Base-by-base conservation (phyloP, 2,888 invertebrate genomes). In the Branchipolynoe longqiensis region DNA sequence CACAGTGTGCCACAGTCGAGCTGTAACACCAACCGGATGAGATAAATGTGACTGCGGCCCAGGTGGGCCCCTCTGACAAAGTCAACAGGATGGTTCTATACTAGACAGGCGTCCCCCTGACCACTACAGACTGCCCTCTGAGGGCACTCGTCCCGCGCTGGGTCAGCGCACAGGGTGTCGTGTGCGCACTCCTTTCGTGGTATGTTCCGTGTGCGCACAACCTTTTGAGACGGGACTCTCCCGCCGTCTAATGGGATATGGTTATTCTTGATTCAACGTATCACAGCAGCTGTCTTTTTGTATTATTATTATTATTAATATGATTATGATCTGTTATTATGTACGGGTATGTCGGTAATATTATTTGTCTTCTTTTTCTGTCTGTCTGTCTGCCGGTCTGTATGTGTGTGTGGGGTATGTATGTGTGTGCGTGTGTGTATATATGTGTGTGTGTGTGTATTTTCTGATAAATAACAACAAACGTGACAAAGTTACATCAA, bases 261-360 rank as follows among this genome's bases (percentile, higher is more conserved):
- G 78, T 78, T 78, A 38, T 33, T 41, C 78, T 78, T 40, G 48
- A 41, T 78, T 78, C 48, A 78, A 78, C 54, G 31, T 78, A 78
- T 78, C 78, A 78, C 78, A 78, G 78, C 78, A 78, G 78, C 78
- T 78, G 78, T 78, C 48, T 78, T 40, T 38, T n/a, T 36, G 25
- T 69, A 69, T 69, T 74, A 74, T 74, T 74, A 74, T 74, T 74
- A 74, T 74, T 40, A 38, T 41, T 41, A 48, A 48, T 28, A 48
- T 78, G 0, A 41, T 54, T 3, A 41, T 78, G n/a, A 69, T 38
- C 48, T 41, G 14, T 74, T 4, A 74, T 54, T 48, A 78, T 78
- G 33, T 69, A 36, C 36, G 33, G 69, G 69, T 69, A 69, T 33
- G 69, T 69, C 69, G 18, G 22, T 33, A 38, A 36, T 69, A 38